Evolutionary conservation across 1,140 invertebrate genomes (phyloP).

Genomic region (Aleiodes sp.): DNA sequence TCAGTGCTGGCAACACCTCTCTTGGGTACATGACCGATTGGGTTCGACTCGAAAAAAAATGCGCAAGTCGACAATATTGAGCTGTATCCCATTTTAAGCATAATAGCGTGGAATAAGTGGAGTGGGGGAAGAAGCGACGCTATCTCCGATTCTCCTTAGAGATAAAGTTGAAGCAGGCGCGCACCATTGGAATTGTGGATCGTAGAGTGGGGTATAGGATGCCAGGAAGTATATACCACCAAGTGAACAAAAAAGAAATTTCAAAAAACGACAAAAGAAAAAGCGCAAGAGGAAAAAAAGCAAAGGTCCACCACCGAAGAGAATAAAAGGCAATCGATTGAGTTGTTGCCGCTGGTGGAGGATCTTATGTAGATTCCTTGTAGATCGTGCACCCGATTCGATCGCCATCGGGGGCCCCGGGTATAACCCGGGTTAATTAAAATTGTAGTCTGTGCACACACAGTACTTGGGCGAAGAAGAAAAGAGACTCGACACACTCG

Average conservation of each 20-base stretch:
- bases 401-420: constrained; percentile 62
- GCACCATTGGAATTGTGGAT: constrained; percentile 47
- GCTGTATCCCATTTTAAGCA: constrained; percentile 39
- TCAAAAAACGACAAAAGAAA: too few relatives aligned
- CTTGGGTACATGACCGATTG: too few relatives aligned
- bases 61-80: constrained; percentile 67
- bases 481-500: too few relatives aligned
- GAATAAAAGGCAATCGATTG: constrained; percentile 62
- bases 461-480: too few relatives aligned
- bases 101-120: neutral
- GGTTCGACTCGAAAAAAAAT: too few relatives aligned
- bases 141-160: constrained; percentile 59
- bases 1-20: too few relatives aligned
- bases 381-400: constrained; percentile 69
- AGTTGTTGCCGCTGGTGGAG: constrained; percentile 68
- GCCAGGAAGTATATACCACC: constrained; percentile 8
- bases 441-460: constrained; percentile 59
- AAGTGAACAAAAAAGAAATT: too few relatives aligned
- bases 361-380: constrained; percentile 69
- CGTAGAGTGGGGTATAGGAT: constrained; percentile 30
- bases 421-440: constrained; percentile 66
- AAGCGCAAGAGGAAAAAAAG: constrained; percentile 25
- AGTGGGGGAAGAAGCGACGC: constrained; percentile 47
- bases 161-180: constrained; percentile 53
- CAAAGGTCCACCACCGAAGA: constrained; percentile 3